These are phyloP conservation scores for Polypedilum pembai DNA, from an alignment of 1,140 invertebrate species.

Conservation along the genomic window DNA sequence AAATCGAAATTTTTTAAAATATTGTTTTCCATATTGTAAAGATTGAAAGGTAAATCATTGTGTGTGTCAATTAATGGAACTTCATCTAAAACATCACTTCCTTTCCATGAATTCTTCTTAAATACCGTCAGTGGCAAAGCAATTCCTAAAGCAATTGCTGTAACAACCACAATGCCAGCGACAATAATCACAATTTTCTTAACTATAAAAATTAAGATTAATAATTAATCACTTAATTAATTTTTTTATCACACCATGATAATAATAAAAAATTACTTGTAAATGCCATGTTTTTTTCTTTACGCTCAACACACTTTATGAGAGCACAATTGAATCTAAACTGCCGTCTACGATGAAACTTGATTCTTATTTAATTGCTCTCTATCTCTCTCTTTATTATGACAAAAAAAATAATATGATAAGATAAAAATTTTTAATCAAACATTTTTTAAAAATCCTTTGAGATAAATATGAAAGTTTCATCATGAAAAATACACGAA, in stretches of 20 bases:
- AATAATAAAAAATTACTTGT: not conserved
- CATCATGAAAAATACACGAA: too few species aligned
- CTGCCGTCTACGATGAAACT: too few species aligned
- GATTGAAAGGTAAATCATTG: constrained; percentile 74
- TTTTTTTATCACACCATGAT: too few species aligned
- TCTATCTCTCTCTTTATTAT: too few species aligned
- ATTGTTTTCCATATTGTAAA: constrained; percentile 61
- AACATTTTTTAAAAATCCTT: too few species aligned
- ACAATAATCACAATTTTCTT: constrained; percentile 8
- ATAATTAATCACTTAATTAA: too few species aligned
- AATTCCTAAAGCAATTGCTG: not conserved
- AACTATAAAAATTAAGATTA: not conserved
- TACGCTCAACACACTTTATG: too few species aligned
- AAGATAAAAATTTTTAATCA: too few species aligned
- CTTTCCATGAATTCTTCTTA: not conserved
- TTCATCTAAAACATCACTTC: constrained; percentile 4
- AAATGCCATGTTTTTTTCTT: not conserved
- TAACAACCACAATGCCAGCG: not conserved
- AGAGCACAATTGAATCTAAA: too few species aligned
- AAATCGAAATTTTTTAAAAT: constrained; percentile 59
- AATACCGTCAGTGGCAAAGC: not conserved
- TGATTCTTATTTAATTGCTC: too few species aligned
- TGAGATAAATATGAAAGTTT: too few species aligned
- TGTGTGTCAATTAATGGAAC: constrained; percentile 50
- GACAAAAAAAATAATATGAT: too few species aligned